Evolutionary conservation across 2,113 vertebrate genomes (phyloP).

Genomic region (Halichoerus grypus): DNA sequence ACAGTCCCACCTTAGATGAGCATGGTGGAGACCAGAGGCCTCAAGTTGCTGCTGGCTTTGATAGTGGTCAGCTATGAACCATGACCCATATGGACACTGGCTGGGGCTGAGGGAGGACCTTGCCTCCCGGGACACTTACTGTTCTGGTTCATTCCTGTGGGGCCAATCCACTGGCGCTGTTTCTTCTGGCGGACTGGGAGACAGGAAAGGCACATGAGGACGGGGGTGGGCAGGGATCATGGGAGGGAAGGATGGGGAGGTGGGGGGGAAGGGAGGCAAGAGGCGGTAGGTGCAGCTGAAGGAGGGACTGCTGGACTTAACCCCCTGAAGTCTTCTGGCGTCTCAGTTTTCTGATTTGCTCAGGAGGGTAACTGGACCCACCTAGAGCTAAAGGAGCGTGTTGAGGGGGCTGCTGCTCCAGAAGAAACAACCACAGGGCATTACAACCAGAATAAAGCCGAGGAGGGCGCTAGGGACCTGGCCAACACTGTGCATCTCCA

Average conservation of each 20-base stretch:
- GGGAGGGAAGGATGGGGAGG: not conserved
- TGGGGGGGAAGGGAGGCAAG: not conserved
- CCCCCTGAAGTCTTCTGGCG: not conserved
- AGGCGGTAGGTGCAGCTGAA: not conserved
- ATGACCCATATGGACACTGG: rapidly evolving
- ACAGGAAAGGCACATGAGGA: not conserved
- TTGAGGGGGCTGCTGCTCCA: not conserved
- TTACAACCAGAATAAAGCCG: not conserved
- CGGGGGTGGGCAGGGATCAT: rapidly evolving
- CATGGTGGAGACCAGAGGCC: not conserved
- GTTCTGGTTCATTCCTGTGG: slow-evolving; percentile 85
- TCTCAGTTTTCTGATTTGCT: not conserved
- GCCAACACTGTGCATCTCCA: not conserved
- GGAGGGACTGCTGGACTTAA: not conserved
- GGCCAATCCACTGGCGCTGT: slow-evolving; percentile 89
- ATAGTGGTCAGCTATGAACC: not conserved
- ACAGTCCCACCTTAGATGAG: not conserved
- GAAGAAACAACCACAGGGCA: not conserved
- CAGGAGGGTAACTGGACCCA: not conserved
- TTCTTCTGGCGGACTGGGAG: slow-evolving; percentile 83
- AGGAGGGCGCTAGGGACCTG: not conserved
- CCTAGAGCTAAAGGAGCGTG: not conserved
- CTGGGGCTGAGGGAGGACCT: not conserved
- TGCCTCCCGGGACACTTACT: slow-evolving; percentile 73
- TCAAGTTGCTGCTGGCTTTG: not conserved